These are phyloP conservation scores for Gymnarchus niloticus DNA, from an alignment of 2,113 vertebrate genomes.

Conservation along the genomic window DNA sequence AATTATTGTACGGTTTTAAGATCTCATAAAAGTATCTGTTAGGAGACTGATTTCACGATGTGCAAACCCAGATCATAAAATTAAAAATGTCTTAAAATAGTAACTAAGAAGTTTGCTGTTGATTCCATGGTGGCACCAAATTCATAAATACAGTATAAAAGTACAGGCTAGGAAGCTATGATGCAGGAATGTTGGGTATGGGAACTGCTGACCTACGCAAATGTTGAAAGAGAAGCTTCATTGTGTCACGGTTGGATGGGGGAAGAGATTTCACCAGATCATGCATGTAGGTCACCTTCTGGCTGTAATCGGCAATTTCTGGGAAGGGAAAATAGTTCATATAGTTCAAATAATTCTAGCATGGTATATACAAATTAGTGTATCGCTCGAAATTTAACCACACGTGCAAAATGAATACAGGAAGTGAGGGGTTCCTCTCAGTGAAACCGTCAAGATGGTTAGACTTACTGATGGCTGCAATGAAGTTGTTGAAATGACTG, in stretches of 20 bases:
- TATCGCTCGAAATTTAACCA: background rate
- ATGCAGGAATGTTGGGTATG: background rate
- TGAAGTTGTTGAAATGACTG: slow-evolving; percentile 77
- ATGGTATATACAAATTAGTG: background rate
- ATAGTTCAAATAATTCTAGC: background rate
- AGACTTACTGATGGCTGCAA: slow-evolving; percentile 76
- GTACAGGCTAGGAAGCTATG: background rate
- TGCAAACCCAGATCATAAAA: too few relatives aligned
- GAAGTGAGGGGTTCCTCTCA: background rate
- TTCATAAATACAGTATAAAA: background rate
- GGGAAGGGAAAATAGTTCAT: slow-evolving; percentile 7
- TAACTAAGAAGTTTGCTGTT: too few relatives aligned
- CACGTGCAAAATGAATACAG: background rate
- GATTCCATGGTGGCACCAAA: background rate
- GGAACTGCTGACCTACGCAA: slow-evolving; percentile 71
- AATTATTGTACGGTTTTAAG: background rate
- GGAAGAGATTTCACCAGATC: slow-evolving; percentile 76
- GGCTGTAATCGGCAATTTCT: slow-evolving; percentile 70
- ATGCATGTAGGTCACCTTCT: slow-evolving; percentile 56
- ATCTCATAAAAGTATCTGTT: background rate
- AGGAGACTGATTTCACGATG: too few relatives aligned
- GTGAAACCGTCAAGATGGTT: background rate
- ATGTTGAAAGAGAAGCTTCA: slow-evolving; percentile 80
- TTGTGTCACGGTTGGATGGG: slow-evolving; percentile 71
- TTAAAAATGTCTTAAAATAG: too few relatives aligned